Evolutionary conservation across 1,140 invertebrate species (phyloP).

Genomic region (Trinorchestia longiramus): DNA sequence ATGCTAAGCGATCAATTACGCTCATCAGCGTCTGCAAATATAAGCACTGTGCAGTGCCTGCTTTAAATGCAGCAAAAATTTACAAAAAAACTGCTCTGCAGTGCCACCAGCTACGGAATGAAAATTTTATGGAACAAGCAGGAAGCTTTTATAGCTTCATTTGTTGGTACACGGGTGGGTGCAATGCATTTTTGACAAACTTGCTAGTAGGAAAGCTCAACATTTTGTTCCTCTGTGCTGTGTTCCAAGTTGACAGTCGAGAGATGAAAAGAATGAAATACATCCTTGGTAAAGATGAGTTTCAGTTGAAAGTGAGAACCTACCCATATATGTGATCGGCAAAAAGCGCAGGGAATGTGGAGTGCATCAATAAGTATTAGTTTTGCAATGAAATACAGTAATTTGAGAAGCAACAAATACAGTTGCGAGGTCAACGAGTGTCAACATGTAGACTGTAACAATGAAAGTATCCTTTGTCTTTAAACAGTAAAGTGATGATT

Average conservation of each 20-base stretch:
- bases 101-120: neutral
- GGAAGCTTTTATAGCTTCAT: neutral
- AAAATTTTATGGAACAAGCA: neutral
- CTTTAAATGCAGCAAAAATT: neutral
- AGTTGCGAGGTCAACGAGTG: no score
- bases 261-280: neutral
- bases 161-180: neutral
- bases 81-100: neutral
- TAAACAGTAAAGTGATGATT: no score
- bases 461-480: no score
- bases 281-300: neutral
- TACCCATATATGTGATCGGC: no score
- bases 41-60: neutral
- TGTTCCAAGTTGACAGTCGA: neutral
- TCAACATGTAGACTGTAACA: no score
- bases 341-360: no score
- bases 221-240: neutral
- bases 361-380: no score
- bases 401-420: no score
- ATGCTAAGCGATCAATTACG: conserved; percentile 44
- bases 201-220: neutral
- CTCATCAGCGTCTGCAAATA: neutral
- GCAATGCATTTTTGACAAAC: neutral
- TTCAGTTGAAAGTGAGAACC: no score
- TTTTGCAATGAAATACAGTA: no score